Base-by-base conservation (phyloP, 2,797 vertebrate genomes). In the Karalla daura region DNA sequence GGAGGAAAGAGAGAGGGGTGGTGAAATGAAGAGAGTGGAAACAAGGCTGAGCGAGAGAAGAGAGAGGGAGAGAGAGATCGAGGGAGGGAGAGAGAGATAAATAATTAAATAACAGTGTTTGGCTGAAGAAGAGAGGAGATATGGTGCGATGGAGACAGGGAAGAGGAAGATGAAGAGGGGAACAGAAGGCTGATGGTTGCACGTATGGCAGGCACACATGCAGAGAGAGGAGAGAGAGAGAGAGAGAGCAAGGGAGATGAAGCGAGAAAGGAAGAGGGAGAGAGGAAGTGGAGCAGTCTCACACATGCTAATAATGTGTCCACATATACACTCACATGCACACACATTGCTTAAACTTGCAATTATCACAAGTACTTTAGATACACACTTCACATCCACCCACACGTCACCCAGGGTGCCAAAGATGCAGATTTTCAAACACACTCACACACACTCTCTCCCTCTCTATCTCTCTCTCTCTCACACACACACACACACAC, bases 61-160 rank as follows among this genome's bases (percentile, higher is more conserved):
- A 36, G 6, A 5, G 17, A 71, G 54, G 35, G 37, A 63, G 18
- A 20, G 11, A 15, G 40, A 63, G 43, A 37, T n/a, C 41, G 28
- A 20, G 27, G n/a, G n/a, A n/a, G n/a, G n/a, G 39, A 50, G 49
- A 67, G 66, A 70, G 62, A 58, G 73, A 87, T 90, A 69, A 86
- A 91, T 91, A 85, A 90, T 91, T 85, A 74, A 91, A 88, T 84
- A 63, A 74, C 40, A 50, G 25, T 55, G 65, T 83, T 83, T 74
- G 79, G 75, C 58, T 62, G 69, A 50, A 74, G 67, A 75, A 47
- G 45, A 78, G 55, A 71, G 43, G 18, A 69, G 37, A 52, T 39
- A 63, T 21, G 35, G 24, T 64, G 52, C 18, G 63, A 80, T 49
- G 74, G 53, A 17, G 49, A 40, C 27, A 53, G n/a, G 37, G 37